Evolutionary conservation across 2,797 vertebrate genomes (phyloP), one percentile per base, ranked within the genome.

Genomic region (Neopelma chrysocephalum): DNA sequence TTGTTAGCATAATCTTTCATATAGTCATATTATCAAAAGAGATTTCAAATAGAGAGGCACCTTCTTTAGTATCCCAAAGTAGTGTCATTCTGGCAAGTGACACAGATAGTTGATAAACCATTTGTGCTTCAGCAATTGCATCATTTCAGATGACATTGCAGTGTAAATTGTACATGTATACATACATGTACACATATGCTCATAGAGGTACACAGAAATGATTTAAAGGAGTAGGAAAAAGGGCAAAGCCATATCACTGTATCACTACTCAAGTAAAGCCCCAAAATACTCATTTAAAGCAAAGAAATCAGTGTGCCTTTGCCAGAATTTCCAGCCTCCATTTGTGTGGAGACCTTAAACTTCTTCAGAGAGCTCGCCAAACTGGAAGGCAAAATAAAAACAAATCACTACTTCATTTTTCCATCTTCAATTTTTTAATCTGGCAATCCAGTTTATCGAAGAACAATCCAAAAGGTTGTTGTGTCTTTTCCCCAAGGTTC

Each of bases 1-100:
- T 75, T 89, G 17, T 60, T 84, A 64, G n/a, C 54, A 42, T 91
- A 50, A 70, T 78, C 50, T 93, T 78, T 94, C 62, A 36, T 15
- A 6, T 27, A 42, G 26, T 57, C 11, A 6, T 61, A 34, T 45
- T 84, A 83, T 54, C 29, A 73, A 69, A 89, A 69, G 58, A 87
- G 48, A 48, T 80, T 71, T 93, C 40, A 87, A 66, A 69, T 19
- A 50, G 34, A 53, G 38, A 86, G 15, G 13, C 51, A 43, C 17
- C 7, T 69, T 76, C 40, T 82, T 66, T 82, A 56, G 17, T 60
- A 2, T 48, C 32, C 45, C 6, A 4, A 34, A 38, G 11, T 79
- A 25, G 3, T 87, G 38, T 36, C 16, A 12, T 51, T 38, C 56
- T 66, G 60, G 9, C n/a, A 82, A 40, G 43, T 60, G 57, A 38